Base-by-base conservation (phyloP, 2,113 vertebrate species). In the Ursus arctos region DNA sequence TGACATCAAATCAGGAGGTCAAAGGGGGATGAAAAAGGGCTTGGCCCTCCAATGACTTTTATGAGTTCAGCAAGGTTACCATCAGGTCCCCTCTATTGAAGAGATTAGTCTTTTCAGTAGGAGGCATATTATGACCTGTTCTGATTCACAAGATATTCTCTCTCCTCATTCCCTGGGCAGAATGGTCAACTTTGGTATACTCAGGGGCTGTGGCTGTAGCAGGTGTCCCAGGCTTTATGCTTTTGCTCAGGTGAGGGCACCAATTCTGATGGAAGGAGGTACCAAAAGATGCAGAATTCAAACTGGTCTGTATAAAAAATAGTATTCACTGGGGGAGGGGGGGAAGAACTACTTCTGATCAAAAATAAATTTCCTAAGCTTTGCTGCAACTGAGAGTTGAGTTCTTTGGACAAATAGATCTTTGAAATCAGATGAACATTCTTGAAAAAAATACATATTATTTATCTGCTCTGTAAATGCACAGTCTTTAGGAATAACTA, bases 391-490 rank as follows among this genome's bases (percentile, higher is more conserved):
- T 67, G 61, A 33, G 22, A 91, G 71, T 63, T 53, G 43, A 59
- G 40, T 51, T 96, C 53, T 88, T 79, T 13, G 40, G 59, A 36
- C 22, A 91, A 72, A 80, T 2, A 3, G 24, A 89, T 53, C 43
- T 93, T 40, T 31, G 36, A 92, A 96, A 79, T 33, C n/a, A 95
- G 81, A 79, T 91, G 53, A 88, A 24, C 10, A 65, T 63, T 88
- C 72, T 83, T 93, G 47, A 72, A 72, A 63, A 87, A 84, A 95
- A 71, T 12, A 84, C 1, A 82, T 18, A 36, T 79, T 40, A 86
- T 51, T 43, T 19, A 61, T 49, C 51, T 95, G 74, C 69, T 59
- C 87, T 55, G 33, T 81, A 94, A 82, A 92, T 84, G 85, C 31
- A 63, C 72, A 69, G 67, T 88, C 28, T 83, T 57, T 85, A 85